Base-by-base conservation (phyloP, 2,797 vertebrate species). In the Trachurus trachurus region DNA sequence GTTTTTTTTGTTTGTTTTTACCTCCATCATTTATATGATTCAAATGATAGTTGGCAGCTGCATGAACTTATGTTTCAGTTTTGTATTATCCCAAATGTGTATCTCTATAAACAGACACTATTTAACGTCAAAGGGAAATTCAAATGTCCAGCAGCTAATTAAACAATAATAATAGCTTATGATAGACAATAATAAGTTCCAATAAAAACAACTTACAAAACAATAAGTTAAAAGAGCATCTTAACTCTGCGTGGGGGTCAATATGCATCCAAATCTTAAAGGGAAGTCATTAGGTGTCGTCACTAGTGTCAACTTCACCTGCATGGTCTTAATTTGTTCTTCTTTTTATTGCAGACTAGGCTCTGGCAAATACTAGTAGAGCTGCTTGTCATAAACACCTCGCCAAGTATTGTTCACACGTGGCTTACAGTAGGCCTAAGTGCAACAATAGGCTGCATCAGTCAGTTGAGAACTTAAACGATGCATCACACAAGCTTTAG, bases 321-420 rank as follows among this genome's bases (percentile, higher is more conserved):
- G 13, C 19, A 13, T 21, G 5, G 22, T 63, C 66, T 71, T 52
- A 17, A 66, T 66, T 37, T 22, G n/a, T 50, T 52, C 64, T 16
- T 58, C 8, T 22, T 63, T 66, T 58, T 57, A 9, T 58, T 80
- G 47, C 66, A 54, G n/a, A 19, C 5, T 63, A 44, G 59, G 64
- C 61, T 50, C 5, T 17, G 37, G 45, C 15, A 62, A 66, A 69
- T 58, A 37, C 22, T 22, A n/a, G n/a, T n/a, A n/a, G 6, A 19
- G 66, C 29, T 26, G 53, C 34, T 57, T 69, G 74, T 67, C 72
- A 15, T 16, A 61, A 78, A 67, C 17, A 47, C 22, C 42, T 61
- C 12, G 0, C 15, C 29, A 29, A 64, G 31, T 42, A 34, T 59
- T 76, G 45, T 71, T 66, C 47, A 61, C 53, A 64, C 19, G 5